A percentile compares a stretch with the other conserved stretches of the same genome.
phyloP scores from a whole-genome alignment of 1,140 invertebrate species.

The Nomia melanderi region DNA sequence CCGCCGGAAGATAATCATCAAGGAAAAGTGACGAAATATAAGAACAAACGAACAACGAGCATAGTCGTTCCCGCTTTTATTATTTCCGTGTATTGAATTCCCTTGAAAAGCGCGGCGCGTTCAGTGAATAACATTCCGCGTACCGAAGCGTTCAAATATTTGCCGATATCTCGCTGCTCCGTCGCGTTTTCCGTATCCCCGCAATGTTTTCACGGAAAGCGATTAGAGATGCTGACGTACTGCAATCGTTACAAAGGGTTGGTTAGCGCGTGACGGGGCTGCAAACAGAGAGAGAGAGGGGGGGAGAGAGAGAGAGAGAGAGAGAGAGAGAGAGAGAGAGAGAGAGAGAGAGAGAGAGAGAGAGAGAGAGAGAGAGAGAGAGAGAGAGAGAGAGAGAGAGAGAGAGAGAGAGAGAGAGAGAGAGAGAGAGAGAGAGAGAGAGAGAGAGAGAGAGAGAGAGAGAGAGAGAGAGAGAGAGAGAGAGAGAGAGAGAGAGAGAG shows the following conservation, averaged over 20 bases:
- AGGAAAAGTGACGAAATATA: too few species aligned
- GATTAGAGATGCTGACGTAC: conserved; percentile 25
- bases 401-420: background rate
- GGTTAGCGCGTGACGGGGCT: conserved; percentile 31
- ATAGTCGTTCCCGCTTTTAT: background rate
- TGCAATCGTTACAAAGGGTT: conserved; percentile 13
- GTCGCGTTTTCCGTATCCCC: background rate
- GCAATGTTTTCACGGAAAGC: conserved; percentile 19
- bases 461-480: background rate
- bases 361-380: background rate
- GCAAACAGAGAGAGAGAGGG: background rate
- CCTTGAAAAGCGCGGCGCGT: background rate
- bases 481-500: background rate
- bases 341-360: background rate
- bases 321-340: too few species aligned
- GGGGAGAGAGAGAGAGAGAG: background rate
- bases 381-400: background rate
- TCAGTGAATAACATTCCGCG: background rate
- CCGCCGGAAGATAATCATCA: too few species aligned
- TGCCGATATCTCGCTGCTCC: conserved; percentile 8
- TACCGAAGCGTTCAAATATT: conserved; percentile 22
- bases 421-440: background rate
- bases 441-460: background rate
- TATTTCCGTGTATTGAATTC: background rate
- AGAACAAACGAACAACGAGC: too few species aligned